Conservation (phyloP, 2,113 vertebrate genomes). For the Hoplias malabaricus region DNA sequence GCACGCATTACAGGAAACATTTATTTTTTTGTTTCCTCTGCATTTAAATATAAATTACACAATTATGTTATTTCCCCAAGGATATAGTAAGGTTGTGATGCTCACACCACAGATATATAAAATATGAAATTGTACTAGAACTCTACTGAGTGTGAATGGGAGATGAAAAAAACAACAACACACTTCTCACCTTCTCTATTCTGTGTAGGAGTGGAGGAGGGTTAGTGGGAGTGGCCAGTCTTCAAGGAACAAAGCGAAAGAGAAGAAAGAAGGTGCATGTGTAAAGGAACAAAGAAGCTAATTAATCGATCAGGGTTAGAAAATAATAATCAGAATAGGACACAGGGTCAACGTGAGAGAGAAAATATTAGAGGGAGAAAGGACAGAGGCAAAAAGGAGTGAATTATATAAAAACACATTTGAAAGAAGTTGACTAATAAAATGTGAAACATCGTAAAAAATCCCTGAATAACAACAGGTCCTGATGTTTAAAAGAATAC, state of each 20-base stretch:
- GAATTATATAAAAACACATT: background rate
- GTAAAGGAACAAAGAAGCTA: background rate
- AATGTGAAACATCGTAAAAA: too few relatives aligned
- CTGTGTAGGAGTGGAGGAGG: slow-evolving; percentile 70
- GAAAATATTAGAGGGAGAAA: background rate
- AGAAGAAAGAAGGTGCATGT: slow-evolving; percentile 57
- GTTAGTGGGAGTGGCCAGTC: slow-evolving; percentile 71
- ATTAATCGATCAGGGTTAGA: background rate
- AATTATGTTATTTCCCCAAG: too few relatives aligned
- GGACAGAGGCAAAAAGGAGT: background rate
- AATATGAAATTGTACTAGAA: background rate
- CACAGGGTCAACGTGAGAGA: background rate
- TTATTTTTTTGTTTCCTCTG: too few relatives aligned
- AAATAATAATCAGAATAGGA: background rate
- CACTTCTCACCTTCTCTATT: slow-evolving; percentile 69
- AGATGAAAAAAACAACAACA: slow-evolving; percentile 25
- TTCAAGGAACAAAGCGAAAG: slow-evolving; percentile 72
- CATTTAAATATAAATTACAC: too few relatives aligned
- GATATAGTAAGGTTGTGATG: too few relatives aligned
- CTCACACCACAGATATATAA: too few relatives aligned
- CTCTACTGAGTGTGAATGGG: background rate
- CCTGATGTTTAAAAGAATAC: too few relatives aligned
- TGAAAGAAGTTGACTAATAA: background rate
- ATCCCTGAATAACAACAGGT: too few relatives aligned
- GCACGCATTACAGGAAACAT: too few relatives aligned